These are phyloP conservation scores for Turritopsis rubra DNA, from an alignment of 30 jellyfish, hydroid and myxozoan species.

Conservation along the genomic window DNA sequence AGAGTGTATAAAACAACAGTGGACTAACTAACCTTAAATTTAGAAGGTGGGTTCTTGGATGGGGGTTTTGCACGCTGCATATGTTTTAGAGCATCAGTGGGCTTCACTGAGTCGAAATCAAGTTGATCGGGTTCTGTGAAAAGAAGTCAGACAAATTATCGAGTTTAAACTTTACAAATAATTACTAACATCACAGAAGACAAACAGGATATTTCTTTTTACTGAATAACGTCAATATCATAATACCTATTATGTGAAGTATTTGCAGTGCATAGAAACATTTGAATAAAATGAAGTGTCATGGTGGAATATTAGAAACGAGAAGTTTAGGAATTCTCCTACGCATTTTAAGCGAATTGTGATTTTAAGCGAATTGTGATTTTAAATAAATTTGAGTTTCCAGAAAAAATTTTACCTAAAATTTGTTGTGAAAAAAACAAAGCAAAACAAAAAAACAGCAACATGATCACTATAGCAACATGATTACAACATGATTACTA, in stretches of 20 bases:
- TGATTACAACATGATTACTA: no score
- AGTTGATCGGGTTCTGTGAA: not conserved
- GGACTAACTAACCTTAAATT: slow-evolving; percentile 14
- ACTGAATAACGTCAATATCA: not conserved
- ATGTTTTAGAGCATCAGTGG: slow-evolving; percentile 32
- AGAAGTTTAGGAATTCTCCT: no score
- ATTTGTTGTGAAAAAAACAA: no score
- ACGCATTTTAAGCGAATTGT: not conserved
- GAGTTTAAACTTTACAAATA: not conserved
- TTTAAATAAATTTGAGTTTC: no score
- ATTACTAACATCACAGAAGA: not conserved
- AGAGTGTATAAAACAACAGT: no score
- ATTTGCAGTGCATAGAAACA: not conserved
- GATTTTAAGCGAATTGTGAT: no score
- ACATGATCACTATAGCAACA: no score
- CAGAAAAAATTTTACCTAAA: no score
- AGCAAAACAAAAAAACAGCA: no score
- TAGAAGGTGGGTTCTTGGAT: slow-evolving; percentile 37
- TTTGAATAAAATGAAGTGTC: not conserved
- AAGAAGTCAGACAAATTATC: not conserved
- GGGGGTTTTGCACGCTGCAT: slow-evolving; percentile 35
- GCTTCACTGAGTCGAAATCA: slow-evolving; percentile 26
- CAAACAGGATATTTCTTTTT: not conserved
- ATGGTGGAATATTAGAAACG: not conserved
- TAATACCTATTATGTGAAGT: not conserved